Conservation (phyloP, 2,113 vertebrate species). For the Daphoenositta chrysoptera region DNA sequence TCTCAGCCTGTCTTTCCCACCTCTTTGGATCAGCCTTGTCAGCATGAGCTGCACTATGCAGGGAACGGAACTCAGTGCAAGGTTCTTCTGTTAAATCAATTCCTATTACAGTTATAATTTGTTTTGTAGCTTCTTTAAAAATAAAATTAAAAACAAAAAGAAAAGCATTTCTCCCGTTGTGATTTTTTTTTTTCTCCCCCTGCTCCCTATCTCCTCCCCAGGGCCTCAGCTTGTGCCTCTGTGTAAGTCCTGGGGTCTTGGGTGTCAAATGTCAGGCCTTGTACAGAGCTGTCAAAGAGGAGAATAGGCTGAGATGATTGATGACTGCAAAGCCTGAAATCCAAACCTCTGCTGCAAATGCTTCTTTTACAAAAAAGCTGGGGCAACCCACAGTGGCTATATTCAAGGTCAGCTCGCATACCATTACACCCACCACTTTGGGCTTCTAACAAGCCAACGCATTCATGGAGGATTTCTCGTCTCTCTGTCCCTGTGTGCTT, state of each 20-base stretch:
- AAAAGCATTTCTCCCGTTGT: constrained; percentile 48
- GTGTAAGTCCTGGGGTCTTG: constrained; percentile 83
- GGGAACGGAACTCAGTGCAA: not conserved
- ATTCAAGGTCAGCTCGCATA: constrained; percentile 89
- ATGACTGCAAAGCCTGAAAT: constrained; percentile 98
- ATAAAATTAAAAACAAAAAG: not conserved
- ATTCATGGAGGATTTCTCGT: constrained; percentile 69
- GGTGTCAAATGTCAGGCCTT: constrained; percentile 99
- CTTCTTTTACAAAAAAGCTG: constrained; percentile 90
- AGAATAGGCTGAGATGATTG: constrained; percentile 99
- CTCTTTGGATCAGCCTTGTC: not conserved
- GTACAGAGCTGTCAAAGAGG: constrained; percentile 99
- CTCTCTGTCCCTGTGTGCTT: constrained; percentile 16
- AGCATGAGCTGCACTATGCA: not conserved
- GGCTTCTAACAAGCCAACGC: constrained; percentile 76
- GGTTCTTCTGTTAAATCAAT: constrained; percentile 14
- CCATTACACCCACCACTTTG: constrained; percentile 82
- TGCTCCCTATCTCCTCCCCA: constrained; percentile 65
- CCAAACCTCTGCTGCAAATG: constrained; percentile 97
- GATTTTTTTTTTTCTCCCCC: constrained; percentile 59
- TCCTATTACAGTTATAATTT: constrained; percentile 43
- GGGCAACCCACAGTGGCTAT: constrained; percentile 85
- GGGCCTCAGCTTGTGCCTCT: constrained; percentile 86
- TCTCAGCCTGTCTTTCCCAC: not conserved
- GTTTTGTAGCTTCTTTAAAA: constrained; percentile 22